Conservation (phyloP, 2,113 vertebrate species). For the Pycnonotus jocosus region DNA sequence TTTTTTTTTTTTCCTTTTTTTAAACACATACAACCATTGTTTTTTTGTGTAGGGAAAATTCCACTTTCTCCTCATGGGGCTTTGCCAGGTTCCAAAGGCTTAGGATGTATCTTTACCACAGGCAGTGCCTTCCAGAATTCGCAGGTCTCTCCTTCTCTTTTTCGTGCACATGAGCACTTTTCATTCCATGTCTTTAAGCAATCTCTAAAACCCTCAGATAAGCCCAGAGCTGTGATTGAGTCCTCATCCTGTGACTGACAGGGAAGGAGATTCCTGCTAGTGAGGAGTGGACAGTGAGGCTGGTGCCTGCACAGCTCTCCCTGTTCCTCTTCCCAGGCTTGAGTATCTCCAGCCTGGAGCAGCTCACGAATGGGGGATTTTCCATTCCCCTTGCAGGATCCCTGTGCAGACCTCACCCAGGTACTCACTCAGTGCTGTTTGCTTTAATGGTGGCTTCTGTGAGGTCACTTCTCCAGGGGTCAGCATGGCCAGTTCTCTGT, state of each 20-base stretch:
- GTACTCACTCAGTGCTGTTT: fast-evolving
- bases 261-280: neutral
- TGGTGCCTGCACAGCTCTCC: neutral
- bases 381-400: neutral
- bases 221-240: fast-evolving
- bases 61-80: neutral
- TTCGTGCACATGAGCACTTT: neutral
- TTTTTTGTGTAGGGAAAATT: conserved; percentile 1
- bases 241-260: neutral
- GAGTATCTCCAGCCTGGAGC: neutral
- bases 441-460: neutral
- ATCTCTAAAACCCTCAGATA: neutral
- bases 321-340: fast-evolving
- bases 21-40: neutral
- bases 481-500: neutral
- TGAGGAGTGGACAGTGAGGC: neutral
- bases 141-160: neutral
- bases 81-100: neutral
- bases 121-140: neutral
- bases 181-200: neutral
- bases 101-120: neutral
- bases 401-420: neutral
- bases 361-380: neutral
- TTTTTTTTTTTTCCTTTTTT: neutral
- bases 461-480: neutral